Evolutionary conservation across 2,888 invertebrate genomes (phyloP), one percentile per base, ranked within the genome.

Genomic region (Trachelus stipa): DNA sequence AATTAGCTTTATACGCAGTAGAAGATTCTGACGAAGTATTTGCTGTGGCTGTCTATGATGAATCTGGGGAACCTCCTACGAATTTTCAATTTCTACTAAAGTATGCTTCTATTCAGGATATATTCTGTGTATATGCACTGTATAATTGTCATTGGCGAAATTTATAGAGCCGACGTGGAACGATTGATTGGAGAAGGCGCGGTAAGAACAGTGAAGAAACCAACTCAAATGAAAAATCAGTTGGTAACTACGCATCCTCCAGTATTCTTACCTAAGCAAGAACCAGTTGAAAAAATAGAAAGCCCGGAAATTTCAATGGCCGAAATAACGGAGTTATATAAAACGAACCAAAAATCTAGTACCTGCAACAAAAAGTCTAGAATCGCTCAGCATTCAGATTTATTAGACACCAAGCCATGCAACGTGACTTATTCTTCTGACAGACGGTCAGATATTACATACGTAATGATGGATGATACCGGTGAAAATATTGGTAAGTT

Each of bases 151-250:
- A 69, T 68, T n/a, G 31, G 4, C 9, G 6, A 56, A 30, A 74
- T 81, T 84, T 85, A 77, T 77, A 90, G 90, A 83, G 84, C 89
- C 33, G 91, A 91, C 73, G 91, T 91, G 1, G 91, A 91, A 80
- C 87, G 88, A 81, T 80, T 91, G n/a, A 91, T 91, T 77, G 90
- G 89, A 12, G 90, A 91, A 85, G 91, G 91, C 68, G 91, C 91
- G 12, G 91, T 91, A 11, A 85, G 88, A 81, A 91, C 91, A 4
- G 90, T 91, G 1, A 90, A 90, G 75, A 91, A 91, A 78, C 91
- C 91, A 33, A 84, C 85, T 3, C 89, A 88, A 77, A 87, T 90
- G 79, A 90, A 86, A 73, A 89, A 84, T 37, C 89, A 90, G 73
- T 33, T 71, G 31, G 31, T 33, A 34, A 34, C 37, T 11, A 81